Evolutionary conservation across 2,113 vertebrate species (phyloP).

Genomic region (Callocephalon fimbriatum): DNA sequence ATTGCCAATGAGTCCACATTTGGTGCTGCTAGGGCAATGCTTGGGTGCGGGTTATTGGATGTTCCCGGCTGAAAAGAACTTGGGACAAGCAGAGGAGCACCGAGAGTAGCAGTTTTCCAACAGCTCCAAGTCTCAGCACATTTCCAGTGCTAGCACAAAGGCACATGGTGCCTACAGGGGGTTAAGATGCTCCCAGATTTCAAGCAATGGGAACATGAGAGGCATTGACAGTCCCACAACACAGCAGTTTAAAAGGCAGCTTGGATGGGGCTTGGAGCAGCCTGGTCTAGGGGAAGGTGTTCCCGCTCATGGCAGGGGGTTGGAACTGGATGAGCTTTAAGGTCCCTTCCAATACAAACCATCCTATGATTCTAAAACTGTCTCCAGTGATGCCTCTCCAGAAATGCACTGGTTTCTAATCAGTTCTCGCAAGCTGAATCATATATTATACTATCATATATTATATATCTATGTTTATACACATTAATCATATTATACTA

Average conservation of each 20-base stretch:
- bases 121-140: background rate
- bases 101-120: background rate
- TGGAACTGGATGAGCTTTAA: background rate
- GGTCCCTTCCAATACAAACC: background rate
- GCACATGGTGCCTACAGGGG: rapidly evolving
- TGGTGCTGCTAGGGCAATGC: too few species aligned
- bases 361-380: background rate
- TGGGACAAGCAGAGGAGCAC: background rate
- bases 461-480: too few species aligned
- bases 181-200: background rate
- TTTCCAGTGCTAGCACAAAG: background rate
- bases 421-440: background rate
- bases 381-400: background rate
- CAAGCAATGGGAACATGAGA: background rate
- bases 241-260: background rate
- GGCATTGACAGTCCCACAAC: background rate
- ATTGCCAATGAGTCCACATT: background rate
- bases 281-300: background rate
- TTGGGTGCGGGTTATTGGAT: background rate
- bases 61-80: background rate
- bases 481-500: too few species aligned
- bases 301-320: background rate
- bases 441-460: background rate
- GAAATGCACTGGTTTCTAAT: background rate
- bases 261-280: background rate